phyloP scores from a whole-genome alignment of 2,797 vertebrate species.

The Spea hammondii region DNA sequence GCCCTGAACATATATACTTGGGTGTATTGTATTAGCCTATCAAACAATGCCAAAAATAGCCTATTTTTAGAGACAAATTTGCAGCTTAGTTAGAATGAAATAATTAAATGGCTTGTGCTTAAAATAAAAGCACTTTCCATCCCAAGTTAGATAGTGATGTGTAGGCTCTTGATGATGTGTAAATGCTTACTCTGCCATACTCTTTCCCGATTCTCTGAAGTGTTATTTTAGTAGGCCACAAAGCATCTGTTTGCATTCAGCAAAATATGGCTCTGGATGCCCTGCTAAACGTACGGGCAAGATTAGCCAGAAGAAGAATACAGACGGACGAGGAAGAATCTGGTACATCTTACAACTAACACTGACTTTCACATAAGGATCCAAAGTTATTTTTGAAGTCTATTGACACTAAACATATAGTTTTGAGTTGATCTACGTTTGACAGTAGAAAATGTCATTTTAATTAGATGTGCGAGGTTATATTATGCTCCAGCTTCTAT shows the following conservation, averaged over 20 bases:
- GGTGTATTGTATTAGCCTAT: slow-evolving; percentile 62
- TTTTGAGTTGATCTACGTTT: too few species aligned
- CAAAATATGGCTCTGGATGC: not conserved
- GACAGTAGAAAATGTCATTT: too few species aligned
- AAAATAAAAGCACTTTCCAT: slow-evolving; percentile 55
- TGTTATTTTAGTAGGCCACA: not conserved
- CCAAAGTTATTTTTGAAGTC: too few species aligned
- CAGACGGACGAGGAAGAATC: too few species aligned
- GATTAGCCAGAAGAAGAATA: too few species aligned
- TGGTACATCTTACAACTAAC: too few species aligned
- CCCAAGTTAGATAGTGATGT: slow-evolving; percentile 26
- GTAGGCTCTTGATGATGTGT: slow-evolving; percentile 15
- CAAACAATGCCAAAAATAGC: slow-evolving; percentile 49
- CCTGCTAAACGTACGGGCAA: not conserved
- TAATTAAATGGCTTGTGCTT: slow-evolving; percentile 59
- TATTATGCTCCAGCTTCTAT: too few species aligned
- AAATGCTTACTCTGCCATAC: slow-evolving; percentile 14
- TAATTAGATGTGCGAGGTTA: too few species aligned
- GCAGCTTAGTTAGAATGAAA: slow-evolving; percentile 59
- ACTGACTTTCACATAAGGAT: too few species aligned
- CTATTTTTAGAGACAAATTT: slow-evolving; percentile 60
- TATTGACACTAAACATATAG: too few species aligned
- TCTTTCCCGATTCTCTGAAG: not conserved
- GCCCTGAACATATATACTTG: slow-evolving; percentile 61
- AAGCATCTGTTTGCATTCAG: not conserved